Evolutionary conservation across 2,797 vertebrate genomes (phyloP).

Genomic region (Masticophis lateralis): DNA sequence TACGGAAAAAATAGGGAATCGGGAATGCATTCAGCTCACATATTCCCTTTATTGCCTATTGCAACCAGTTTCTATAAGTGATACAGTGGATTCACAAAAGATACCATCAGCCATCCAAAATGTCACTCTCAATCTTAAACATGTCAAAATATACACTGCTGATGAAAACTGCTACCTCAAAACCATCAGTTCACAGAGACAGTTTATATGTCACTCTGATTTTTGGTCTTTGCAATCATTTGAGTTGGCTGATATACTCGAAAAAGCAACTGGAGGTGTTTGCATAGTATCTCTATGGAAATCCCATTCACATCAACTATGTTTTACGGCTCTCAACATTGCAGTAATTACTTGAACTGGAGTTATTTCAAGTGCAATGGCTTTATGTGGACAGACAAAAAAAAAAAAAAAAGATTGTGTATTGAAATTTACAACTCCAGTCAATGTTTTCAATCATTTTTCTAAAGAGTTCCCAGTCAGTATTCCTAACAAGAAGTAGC

Average conservation of each 20-base stretch:
- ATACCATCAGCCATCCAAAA: neutral
- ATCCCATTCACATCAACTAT: neutral
- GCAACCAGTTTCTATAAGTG: neutral
- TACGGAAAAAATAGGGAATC: neutral
- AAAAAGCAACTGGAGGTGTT: neutral
- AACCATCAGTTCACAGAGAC: neutral
- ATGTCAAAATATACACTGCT: neutral
- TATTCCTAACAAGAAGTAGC: neutral
- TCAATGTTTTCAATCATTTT: neutral
- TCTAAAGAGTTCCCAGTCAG: neutral
- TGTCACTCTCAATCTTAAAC: neutral
- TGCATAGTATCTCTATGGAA: neutral
- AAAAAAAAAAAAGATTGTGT: neutral
- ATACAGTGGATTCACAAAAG: neutral
- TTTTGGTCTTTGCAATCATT: neutral
- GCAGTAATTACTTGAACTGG: neutral
- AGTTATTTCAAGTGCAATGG: neutral
- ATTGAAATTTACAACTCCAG: neutral
- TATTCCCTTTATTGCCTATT: neutral
- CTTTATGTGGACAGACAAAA: neutral
- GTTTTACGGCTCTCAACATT: neutral
- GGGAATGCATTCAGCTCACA: neutral
- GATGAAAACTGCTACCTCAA: neutral
- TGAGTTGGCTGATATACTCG: neutral
- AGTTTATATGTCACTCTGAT: neutral